Evolutionary conservation across 2,888 invertebrate genomes (phyloP).

Genomic region (Acleris emargana): DNA sequence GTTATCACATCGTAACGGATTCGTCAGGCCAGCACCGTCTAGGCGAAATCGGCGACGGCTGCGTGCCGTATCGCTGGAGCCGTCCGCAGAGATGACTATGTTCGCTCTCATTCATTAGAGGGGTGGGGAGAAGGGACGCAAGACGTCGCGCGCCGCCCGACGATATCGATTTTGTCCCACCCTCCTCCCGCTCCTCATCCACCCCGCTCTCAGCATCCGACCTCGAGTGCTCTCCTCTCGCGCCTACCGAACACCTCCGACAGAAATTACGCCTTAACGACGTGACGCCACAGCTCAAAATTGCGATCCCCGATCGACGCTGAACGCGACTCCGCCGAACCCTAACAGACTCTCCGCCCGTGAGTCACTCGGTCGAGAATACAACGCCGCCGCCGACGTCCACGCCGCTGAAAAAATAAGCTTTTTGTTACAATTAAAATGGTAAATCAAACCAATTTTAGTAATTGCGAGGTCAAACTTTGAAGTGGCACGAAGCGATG

Average conservation of each 20-base stretch:
- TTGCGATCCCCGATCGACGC: conserved; percentile 58
- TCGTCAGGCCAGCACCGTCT: conserved; percentile 55
- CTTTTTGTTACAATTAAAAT: conserved; percentile 84
- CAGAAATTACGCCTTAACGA: conserved; percentile 80
- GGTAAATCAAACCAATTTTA: conserved; percentile 84
- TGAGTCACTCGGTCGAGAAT: conserved; percentile 82
- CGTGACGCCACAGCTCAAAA: conserved; percentile 78
- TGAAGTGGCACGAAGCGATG: conserved; percentile 68
- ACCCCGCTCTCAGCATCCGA: conserved; percentile 81
- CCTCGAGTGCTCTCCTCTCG: conserved; percentile 83
- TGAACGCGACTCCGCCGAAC: conserved; percentile 63
- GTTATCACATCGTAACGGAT: conserved; percentile 52
- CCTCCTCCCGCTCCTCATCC: conserved; percentile 64
- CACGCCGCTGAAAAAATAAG: conserved; percentile 77
- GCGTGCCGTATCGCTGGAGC: conserved; percentile 67
- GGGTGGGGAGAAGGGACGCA: conserved; percentile 70
- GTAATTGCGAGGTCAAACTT: conserved; percentile 82
- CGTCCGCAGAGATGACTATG: conserved; percentile 81
- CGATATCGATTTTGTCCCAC: conserved; percentile 82
- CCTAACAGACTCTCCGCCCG: conserved; percentile 77
- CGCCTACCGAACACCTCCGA: conserved; percentile 80
- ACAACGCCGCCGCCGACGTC: conserved; percentile 66
- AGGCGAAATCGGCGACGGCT: conserved; percentile 55
- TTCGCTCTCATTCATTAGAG: conserved; percentile 82
- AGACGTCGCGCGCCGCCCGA: conserved; percentile 83